Evolutionary conservation across 2,113 vertebrate genomes (phyloP).

Genomic region (Dipodomys ordii): DNA sequence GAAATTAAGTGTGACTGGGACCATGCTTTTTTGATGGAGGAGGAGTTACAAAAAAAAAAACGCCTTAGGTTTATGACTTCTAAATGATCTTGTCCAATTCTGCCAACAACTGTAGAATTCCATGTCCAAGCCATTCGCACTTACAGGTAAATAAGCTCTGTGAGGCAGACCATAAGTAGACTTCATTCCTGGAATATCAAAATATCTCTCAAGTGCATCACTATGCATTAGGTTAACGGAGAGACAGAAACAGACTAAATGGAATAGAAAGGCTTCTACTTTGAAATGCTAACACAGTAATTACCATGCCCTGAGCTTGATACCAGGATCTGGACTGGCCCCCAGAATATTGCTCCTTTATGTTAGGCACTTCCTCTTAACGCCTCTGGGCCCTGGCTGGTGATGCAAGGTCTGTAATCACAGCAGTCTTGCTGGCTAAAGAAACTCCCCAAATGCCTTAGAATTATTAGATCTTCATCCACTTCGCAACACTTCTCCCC

Average conservation of each 20-base stretch:
- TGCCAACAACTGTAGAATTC: conserved; percentile 2
- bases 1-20: background rate
- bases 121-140: background rate
- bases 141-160: conserved; percentile 37
- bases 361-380: background rate
- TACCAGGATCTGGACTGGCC: background rate
- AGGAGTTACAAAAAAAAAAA: conserved; percentile 21
- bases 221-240: conserved; percentile 7
- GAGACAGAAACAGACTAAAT: conserved; percentile 63
- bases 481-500: conserved; percentile 15
- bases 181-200: background rate
- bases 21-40: background rate
- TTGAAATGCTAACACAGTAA: conserved; percentile 72
- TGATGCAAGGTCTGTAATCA: background rate
- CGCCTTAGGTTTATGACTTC: background rate
- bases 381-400: background rate
- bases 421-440: background rate
- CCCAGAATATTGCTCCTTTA: background rate
- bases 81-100: conserved; percentile 48
- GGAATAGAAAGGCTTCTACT: conserved; percentile 65
- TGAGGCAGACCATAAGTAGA: background rate
- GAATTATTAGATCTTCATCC: conserved; percentile 50
- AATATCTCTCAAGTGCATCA: conserved; percentile 12
- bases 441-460: conserved; percentile 8
- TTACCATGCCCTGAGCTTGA: conserved; percentile 40